Percentiles rank a stretch among this genome's conserved stretches.
These are phyloP conservation scores for Troides oblongomaculatus DNA, from an alignment of 2,888 invertebrate genomes.

Conservation along the genomic window DNA sequence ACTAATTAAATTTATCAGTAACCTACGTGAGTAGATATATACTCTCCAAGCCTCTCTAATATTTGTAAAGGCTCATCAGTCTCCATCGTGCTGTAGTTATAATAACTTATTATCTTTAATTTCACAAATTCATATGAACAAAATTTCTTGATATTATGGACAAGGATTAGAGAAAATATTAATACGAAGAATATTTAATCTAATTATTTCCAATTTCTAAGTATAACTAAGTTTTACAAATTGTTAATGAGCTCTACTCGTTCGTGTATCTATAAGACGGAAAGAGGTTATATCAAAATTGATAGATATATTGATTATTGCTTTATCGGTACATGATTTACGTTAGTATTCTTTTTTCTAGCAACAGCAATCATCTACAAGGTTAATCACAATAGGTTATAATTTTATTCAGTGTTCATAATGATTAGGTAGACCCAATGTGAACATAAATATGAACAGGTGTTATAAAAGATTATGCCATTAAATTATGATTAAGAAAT, in stretches of 20 bases:
- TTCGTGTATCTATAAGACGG: not conserved
- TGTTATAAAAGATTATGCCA: constrained; percentile 4
- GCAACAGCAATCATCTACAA: constrained; percentile 3
- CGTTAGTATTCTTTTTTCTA: constrained; percentile 17
- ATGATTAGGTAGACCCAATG: constrained; percentile 13
- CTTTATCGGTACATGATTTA: constrained; percentile 4
- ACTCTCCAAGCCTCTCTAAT: not conserved
- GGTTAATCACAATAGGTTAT: constrained; percentile 10
- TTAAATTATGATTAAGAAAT: constrained; percentile 5
- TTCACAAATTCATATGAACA: no score
- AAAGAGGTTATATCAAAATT: not conserved
- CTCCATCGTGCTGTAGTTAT: not conserved
- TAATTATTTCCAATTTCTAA: no score
- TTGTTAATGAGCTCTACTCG: not conserved
- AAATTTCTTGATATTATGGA: no score
- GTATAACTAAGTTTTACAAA: not conserved
- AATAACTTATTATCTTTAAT: not conserved
- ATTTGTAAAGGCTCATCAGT: not conserved
- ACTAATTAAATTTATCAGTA: constrained; percentile 56
- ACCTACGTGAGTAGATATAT: constrained; percentile 30
- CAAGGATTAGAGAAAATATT: no score
- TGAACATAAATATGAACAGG: constrained; percentile 17
- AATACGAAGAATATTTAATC: no score
- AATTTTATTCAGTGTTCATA: constrained; percentile 16
- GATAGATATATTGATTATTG: not conserved